Percentiles rank a stretch among this genome's conserved stretches.
Evolutionary conservation across 1,140 invertebrate genomes (phyloP).

Genomic region (Trichonephila clavata): DNA sequence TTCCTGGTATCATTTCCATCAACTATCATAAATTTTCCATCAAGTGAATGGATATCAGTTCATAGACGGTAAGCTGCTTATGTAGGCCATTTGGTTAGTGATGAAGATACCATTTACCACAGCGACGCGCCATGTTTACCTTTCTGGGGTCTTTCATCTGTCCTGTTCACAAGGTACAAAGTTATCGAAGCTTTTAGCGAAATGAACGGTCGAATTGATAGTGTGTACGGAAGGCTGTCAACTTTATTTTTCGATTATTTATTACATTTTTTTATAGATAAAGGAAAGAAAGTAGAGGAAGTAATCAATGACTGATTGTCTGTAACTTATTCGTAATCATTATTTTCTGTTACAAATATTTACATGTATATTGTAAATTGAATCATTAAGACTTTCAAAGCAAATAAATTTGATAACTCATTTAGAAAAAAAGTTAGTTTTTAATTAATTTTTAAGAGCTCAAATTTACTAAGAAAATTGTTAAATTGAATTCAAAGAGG

Average conservation of each 20-base stretch:
- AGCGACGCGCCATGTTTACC: neutral
- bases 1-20: conserved; percentile 58
- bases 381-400: too few relatives aligned
- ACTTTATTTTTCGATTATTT: neutral
- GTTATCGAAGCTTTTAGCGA: conserved; percentile 45
- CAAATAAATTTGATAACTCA: too few relatives aligned
- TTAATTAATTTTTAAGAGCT: too few relatives aligned
- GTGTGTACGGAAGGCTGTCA: neutral
- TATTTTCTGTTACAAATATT: too few relatives aligned
- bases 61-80: neutral
- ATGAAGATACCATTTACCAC: neutral
- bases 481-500: too few relatives aligned
- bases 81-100: conserved; percentile 62
- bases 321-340: neutral
- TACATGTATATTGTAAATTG: too few relatives aligned
- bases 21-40: conserved; percentile 15
- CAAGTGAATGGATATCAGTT: conserved; percentile 24
- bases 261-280: neutral
- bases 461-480: too few relatives aligned
- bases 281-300: neutral
- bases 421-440: too few relatives aligned
- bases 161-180: neutral
- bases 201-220: conserved; percentile 35
- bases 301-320: neutral
- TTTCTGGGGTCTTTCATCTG: neutral